A percentile compares a stretch with the other conserved stretches of the same genome.
Evolutionary conservation across 2,888 invertebrate genomes (phyloP).

Genomic region (Papilio gigon): DNA sequence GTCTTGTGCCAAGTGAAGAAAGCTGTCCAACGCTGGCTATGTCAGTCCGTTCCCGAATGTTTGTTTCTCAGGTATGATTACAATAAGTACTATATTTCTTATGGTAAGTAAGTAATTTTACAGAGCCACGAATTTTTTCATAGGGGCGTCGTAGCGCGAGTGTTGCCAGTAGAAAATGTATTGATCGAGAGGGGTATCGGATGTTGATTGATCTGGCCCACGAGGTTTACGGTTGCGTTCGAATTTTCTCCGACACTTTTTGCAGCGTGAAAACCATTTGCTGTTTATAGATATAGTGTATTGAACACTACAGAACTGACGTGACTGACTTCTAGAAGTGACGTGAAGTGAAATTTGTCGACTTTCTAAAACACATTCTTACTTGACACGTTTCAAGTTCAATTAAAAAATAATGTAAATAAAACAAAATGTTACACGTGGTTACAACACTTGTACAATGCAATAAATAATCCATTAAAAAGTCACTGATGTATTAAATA

Average conservation of each 20-base stretch:
- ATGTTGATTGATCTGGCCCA: conserved; percentile 55
- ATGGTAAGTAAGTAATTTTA: too few species aligned
- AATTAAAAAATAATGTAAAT: neutral
- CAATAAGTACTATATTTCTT: too few species aligned
- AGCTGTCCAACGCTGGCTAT: too few species aligned
- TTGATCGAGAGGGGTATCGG: neutral
- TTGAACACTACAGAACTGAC: neutral
- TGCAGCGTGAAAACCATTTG: conserved; percentile 43
- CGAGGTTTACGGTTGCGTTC: conserved; percentile 51
- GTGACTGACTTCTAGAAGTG: too few species aligned
- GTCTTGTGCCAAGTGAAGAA: too few species aligned
- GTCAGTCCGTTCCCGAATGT: too few species aligned
- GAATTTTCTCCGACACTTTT: conserved; percentile 53
- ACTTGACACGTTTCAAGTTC: neutral
- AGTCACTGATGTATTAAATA: conserved; percentile 17
- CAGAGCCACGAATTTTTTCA: too few species aligned
- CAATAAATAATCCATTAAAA: conserved; percentile 14
- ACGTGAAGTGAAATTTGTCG: too few species aligned
- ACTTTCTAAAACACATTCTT: neutral
- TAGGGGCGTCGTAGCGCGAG: neutral
- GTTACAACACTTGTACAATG: too few species aligned
- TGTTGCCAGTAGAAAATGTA: neutral
- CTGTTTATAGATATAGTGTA: neutral
- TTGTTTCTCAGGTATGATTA: too few species aligned
- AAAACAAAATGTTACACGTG: too few species aligned